Evolutionary conservation across 2,797 vertebrate genomes (phyloP), one percentile per base, ranked within the genome.

Genomic region (Chromis chromis): DNA sequence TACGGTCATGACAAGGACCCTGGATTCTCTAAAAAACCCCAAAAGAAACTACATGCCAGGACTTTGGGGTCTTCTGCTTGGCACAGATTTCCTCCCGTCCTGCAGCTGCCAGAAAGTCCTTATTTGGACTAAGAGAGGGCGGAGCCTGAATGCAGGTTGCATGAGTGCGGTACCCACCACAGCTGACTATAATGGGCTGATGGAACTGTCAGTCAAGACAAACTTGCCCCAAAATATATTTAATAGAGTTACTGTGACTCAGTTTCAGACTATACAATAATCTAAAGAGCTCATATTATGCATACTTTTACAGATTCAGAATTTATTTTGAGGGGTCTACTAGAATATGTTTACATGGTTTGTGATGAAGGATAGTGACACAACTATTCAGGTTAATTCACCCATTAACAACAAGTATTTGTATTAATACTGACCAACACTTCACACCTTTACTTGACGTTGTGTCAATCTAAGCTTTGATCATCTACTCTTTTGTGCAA

Each of bases 71-170:
- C 62, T 31, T 64, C 42, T 16, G 2, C 21, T 42, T 2, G 4
- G 4, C 10, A 17, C n/a, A 0, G 1, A 1, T 1, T 68, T 25
- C 16, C 2, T 27, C 31, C 17, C 4, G 3, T 53, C 46, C 28
- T 58, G 27, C n/a, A 25, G 17, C 10, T 12, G 12, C 12, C 25
- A 39, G 12, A 27, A 72, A 49, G 22, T 70, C 25, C 42, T 48
- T 11, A 76, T 49, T 52, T 62, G 39, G 52, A 24, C n/a, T 11
- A 42, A 49, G 12, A 63, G 54, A 61, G 49, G 40, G 13, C 6
- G 4, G n/a, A 42, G 50, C 10, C 25, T 56, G 27, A 69, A 36
- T 17, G 4, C 28, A 61, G 25, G 19, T 17, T 3, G 9, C 40
- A 17, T 39, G 24, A 52, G 12, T n/a, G 19, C 14, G 10, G 25